Conservation (phyloP, 2,113 vertebrate genomes). For the Cebidichthys violaceus region DNA sequence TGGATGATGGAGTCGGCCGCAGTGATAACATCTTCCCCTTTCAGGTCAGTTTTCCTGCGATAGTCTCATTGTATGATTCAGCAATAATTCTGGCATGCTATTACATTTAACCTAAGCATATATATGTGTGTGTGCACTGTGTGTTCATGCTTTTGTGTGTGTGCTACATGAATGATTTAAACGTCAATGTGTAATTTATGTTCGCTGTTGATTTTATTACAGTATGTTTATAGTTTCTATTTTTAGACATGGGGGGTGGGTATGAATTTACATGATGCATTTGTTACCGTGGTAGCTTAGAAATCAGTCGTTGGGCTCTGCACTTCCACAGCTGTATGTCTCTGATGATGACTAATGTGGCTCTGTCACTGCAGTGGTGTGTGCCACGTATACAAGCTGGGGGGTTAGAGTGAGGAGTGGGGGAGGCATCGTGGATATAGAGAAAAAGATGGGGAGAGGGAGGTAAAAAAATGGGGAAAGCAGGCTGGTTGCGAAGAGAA, state of each 20-base stretch:
- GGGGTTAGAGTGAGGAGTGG: constrained; percentile 12
- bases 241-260: constrained; percentile 49
- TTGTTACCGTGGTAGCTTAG: constrained; percentile 52
- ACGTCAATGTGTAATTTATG: constrained; percentile 37
- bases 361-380: constrained; percentile 72
- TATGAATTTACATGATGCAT: constrained; percentile 54
- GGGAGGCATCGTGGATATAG: constrained; percentile 21
- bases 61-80: neutral
- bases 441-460: constrained; percentile 18
- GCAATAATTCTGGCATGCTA: neutral
- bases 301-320: constrained; percentile 43
- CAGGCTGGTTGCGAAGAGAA: neutral
- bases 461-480: constrained; percentile 7
- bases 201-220: constrained; percentile 46
- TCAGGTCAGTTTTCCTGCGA: constrained; percentile 87
- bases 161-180: constrained; percentile 34
- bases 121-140: neutral
- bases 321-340: constrained; percentile 70
- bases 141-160: constrained; percentile 5
- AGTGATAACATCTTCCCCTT: constrained; percentile 99
- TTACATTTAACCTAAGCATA: neutral
- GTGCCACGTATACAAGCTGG: constrained; percentile 59
- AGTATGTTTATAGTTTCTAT: constrained; percentile 55
- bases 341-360: constrained; percentile 80
- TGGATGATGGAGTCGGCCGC: constrained; percentile 95